Percentiles rank a stretch among this genome's conserved stretches.
Conservation (phyloP, 2,888 invertebrate species). For the Watsonalla cultraria region DNA sequence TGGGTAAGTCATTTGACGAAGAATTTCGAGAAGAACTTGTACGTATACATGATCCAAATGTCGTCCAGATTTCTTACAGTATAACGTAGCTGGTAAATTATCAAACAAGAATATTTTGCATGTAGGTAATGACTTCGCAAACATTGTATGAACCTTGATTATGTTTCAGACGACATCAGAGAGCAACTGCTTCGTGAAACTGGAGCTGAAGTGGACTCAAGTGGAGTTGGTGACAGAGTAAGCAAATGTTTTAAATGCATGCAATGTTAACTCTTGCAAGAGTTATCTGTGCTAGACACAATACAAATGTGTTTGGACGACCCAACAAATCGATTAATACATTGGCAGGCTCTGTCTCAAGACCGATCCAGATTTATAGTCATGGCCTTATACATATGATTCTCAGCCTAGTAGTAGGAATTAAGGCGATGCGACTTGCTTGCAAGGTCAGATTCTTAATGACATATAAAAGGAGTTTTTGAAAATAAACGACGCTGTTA, state of each 20-base stretch:
- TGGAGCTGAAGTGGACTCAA: constrained; percentile 83
- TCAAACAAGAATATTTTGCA: too few relatives aligned
- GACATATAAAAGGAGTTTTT: not conserved
- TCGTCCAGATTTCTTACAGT: too few relatives aligned
- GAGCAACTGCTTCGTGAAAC: constrained; percentile 81
- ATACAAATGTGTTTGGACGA: too few relatives aligned
- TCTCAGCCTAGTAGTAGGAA: not conserved
- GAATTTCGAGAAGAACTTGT: not conserved
- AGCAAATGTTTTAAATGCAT: constrained; percentile 22
- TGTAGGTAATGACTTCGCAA: too few relatives aligned
- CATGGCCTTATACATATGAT: too few relatives aligned
- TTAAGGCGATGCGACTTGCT: not conserved
- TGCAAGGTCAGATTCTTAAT: not conserved
- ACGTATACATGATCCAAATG: not conserved
- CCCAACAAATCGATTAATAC: too few relatives aligned
- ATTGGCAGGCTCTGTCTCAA: too few relatives aligned
- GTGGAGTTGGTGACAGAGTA: constrained; percentile 90
- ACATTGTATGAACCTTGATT: not conserved
- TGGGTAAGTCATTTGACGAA: constrained; percentile 72
- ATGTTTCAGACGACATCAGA: constrained; percentile 76
- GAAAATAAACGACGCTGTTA: constrained; percentile 11
- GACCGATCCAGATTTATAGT: too few relatives aligned
- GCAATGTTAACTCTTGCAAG: too few relatives aligned
- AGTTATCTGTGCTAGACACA: too few relatives aligned
- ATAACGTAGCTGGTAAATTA: too few relatives aligned